Evolutionary conservation across 2,113 vertebrate species (phyloP).

Genomic region (Leptobrachium ailaonicum): DNA sequence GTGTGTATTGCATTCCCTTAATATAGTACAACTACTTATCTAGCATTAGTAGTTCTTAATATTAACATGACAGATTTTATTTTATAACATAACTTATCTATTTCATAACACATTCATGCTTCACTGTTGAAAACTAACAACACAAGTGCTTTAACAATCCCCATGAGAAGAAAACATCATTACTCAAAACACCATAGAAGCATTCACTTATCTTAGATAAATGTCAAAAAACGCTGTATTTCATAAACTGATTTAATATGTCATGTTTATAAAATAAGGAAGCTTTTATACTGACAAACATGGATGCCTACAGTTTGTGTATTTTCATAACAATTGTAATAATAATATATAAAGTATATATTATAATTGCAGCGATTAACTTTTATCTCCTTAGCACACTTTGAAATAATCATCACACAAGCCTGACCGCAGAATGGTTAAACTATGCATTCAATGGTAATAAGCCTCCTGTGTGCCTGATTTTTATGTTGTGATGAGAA

Average conservation of each 20-base stretch:
- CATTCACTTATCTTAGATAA: constrained; percentile 6
- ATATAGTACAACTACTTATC: neutral
- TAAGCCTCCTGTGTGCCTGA: neutral
- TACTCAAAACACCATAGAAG: neutral
- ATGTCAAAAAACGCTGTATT: neutral
- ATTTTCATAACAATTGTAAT: constrained; percentile 1
- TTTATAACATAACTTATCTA: constrained; percentile 1
- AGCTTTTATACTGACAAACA: constrained; percentile 19
- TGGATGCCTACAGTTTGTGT: constrained; percentile 10
- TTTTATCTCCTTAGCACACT: constrained; percentile 10
- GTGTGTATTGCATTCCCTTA: constrained; percentile 8
- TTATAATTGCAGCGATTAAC: constrained; percentile 14
- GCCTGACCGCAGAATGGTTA: constrained; percentile 7
- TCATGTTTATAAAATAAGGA: constrained; percentile 4
- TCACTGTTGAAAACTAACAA: constrained; percentile 5
- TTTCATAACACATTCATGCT: neutral
- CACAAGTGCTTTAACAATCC: neutral
- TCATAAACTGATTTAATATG: constrained; percentile 23
- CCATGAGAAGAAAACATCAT: neutral
- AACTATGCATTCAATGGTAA: neutral
- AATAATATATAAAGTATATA: neutral
- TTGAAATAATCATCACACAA: constrained; percentile 25
- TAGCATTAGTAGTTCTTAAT: neutral
- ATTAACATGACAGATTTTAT: constrained; percentile 13
- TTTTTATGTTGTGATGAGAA: constrained; percentile 12